phyloP scores from a whole-genome alignment of 1,140 invertebrate species.

The honey bee (Apis mellifera) region DNA sequence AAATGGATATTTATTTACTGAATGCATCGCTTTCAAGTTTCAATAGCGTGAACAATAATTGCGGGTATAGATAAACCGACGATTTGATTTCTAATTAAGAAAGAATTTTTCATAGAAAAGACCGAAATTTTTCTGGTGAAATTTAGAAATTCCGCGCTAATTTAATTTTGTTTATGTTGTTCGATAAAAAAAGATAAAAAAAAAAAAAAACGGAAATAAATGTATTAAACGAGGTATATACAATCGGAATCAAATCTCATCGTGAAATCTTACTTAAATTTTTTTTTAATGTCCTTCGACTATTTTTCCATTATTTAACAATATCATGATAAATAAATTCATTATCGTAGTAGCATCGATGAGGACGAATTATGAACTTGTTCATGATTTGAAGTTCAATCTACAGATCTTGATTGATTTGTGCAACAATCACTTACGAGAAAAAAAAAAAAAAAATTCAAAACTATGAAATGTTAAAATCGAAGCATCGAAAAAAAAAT shows the following conservation, averaged over 20 bases:
- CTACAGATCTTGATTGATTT: too few relatives aligned
- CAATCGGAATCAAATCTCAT: not conserved
- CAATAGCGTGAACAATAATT: constrained; percentile 18
- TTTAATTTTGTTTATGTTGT: not conserved
- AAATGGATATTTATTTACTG: not conserved
- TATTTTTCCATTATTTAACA: not conserved
- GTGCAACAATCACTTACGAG: too few relatives aligned
- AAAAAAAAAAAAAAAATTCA: too few relatives aligned
- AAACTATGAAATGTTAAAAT: too few relatives aligned
- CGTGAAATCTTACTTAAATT: not conserved
- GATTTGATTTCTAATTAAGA: not conserved
- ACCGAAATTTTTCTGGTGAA: constrained; percentile 12
- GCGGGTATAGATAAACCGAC: not conserved
- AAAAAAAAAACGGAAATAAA: not conserved
- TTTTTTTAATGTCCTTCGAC: not conserved
- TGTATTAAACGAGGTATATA: not conserved
- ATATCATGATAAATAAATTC: not conserved
- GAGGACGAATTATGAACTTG: not conserved
- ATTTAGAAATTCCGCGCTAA: constrained; percentile 20
- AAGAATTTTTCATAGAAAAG: not conserved
- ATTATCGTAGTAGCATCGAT: not conserved
- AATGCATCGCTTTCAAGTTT: constrained; percentile 16
- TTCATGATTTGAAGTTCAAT: not conserved
- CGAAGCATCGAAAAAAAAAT: too few relatives aligned
- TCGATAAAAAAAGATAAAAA: not conserved